phyloP scores from a whole-genome alignment of 2,888 invertebrate species.

The Ophion slaviceki region DNA sequence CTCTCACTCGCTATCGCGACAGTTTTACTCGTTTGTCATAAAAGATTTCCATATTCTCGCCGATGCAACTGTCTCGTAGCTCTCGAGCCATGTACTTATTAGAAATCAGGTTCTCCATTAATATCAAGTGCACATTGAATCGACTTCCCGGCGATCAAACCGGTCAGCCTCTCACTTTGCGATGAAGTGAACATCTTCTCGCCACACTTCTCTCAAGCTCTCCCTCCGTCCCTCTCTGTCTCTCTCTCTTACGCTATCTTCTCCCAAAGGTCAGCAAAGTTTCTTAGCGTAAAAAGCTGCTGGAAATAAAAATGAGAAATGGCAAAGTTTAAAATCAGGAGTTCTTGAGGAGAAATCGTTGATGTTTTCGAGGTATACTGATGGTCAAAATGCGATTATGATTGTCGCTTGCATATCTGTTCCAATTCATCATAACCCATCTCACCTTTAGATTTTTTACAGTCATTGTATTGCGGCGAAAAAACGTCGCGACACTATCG shows the following conservation, averaged over 20 bases:
- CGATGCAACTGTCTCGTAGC: neutral
- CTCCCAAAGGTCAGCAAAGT: constrained; percentile 28
- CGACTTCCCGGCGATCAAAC: constrained; percentile 45
- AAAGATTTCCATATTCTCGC: constrained; percentile 14
- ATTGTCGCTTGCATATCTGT: neutral
- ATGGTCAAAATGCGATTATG: neutral
- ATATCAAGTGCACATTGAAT: constrained; percentile 37
- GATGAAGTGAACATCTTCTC: constrained; percentile 37
- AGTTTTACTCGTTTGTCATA: constrained; percentile 20
- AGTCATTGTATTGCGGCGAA: neutral
- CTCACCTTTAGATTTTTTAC: neutral
- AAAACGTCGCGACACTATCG: neutral
- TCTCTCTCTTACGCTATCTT: neutral
- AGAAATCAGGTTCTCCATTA: constrained; percentile 46
- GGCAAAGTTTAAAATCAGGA: neutral
- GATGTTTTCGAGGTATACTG: neutral
- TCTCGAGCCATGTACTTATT: neutral
- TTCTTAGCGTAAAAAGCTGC: neutral
- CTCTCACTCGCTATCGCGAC: constrained; percentile 8
- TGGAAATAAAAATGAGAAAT: neutral
- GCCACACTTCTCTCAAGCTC: constrained; percentile 8
- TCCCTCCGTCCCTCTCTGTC: constrained; percentile 3
- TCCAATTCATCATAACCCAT: neutral
- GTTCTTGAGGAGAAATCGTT: neutral
- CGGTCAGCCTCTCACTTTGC: constrained; percentile 62